Evolutionary conservation across 2,797 vertebrate species (phyloP).

Genomic region (Acipenser ruthenus): DNA sequence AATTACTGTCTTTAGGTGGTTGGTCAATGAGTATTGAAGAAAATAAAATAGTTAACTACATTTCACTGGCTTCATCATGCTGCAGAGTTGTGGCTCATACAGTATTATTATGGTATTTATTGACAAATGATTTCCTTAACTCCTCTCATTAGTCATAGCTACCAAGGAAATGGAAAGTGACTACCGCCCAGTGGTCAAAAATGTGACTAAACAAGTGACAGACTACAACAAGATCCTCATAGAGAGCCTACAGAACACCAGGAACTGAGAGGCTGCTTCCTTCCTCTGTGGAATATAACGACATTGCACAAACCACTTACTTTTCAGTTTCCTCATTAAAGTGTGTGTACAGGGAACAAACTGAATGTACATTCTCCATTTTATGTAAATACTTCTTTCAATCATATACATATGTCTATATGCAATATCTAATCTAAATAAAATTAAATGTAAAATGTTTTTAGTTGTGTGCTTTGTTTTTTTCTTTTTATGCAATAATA

Average conservation of each 20-base stretch:
- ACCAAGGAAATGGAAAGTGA: constrained; percentile 87
- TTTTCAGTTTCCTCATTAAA: constrained; percentile 9
- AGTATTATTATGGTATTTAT: too few relatives aligned
- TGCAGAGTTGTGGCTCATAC: too few relatives aligned
- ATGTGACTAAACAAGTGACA: constrained; percentile 66
- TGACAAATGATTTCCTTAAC: constrained; percentile 51
- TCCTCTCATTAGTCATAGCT: constrained; percentile 73
- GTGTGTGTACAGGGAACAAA: constrained; percentile 16
- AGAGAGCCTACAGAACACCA: constrained; percentile 69
- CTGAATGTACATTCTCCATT: neutral
- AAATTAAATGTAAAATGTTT: too few relatives aligned
- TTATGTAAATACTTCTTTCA: too few relatives aligned
- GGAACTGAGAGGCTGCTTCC: constrained; percentile 52
- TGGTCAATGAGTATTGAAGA: too few relatives aligned
- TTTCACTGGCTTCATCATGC: too few relatives aligned
- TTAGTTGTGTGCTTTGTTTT: too few relatives aligned
- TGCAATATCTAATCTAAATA: too few relatives aligned
- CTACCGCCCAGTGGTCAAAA: constrained; percentile 70
- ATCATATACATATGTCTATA: too few relatives aligned
- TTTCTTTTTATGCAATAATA: too few relatives aligned
- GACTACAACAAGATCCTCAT: constrained; percentile 82
- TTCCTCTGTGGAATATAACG: constrained; percentile 23
- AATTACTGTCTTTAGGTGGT: too few relatives aligned
- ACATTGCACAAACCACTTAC: constrained; percentile 10
- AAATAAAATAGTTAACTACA: too few relatives aligned